Base-by-base conservation (phyloP, 2,888 invertebrate species). In the Scaptomyza cyrtandrae region DNA sequence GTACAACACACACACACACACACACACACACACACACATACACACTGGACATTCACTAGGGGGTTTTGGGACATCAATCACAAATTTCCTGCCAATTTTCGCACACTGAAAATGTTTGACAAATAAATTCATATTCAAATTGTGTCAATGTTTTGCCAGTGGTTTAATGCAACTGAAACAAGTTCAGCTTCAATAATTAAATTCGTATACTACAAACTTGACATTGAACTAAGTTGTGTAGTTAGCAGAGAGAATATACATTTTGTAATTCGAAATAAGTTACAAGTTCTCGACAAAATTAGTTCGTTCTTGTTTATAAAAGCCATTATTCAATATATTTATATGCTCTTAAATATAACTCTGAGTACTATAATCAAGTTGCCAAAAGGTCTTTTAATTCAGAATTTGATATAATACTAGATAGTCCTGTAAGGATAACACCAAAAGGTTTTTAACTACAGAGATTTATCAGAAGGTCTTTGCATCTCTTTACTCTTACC, bases 31-130 rank as follows among this genome's bases (percentile, higher is more conserved):
- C n/a, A 19, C 1, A 43, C 16, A 13, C 24, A 19, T 4, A 14
- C 10, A 49, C 35, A 29, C 10, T 11, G 45, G 16, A 41, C 37
- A 43, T 16, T 39, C 39, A 10, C 19, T 96, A 53, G 97, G 97
- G 89, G 92, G 94, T 0, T 97, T 96, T 11, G 62, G 62, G 49
- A 64, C 78, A 78, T 78, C 75, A 78, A 70, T 78, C 66, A 74
- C 10, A 78, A 60, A 64, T 49, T 37, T n/a, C n/a, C 43, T n/a
- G 45, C 41, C 60, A 55, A 37, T 54, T 57, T 64, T 43, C 35
- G 27, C 64, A 11, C 46, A 39, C 49, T 50, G 6, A 41, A 45
- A 50, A 19, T 10, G 39, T 49, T 73, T 48, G 45, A 58, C 53
- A 71, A 60, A 71, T 71, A 76, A 59, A 55, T 70, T 65, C 61